Evolutionary conservation across 2,113 vertebrate species (phyloP), one percentile per base, ranked within the genome.

Genomic region (Prunella fulvescens): DNA sequence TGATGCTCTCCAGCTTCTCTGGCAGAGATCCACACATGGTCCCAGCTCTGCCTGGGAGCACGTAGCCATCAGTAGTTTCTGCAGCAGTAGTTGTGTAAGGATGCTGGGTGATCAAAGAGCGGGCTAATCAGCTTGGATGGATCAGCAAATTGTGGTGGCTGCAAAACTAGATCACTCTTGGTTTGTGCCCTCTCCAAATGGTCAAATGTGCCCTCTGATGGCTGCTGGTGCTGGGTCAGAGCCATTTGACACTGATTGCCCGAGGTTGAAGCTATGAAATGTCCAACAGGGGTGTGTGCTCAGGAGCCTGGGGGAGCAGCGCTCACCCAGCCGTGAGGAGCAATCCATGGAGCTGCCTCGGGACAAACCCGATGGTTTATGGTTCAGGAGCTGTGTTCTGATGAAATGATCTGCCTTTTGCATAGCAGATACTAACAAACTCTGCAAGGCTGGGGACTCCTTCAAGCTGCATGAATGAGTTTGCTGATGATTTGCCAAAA

Each of bases 1-100:
- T 86, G 80, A 92, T 83, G 80, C n/a, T 93, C 72, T 86, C 86
- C 83, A 92, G 93, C 72, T 80, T 78, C 67, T 91, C 58, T 70
- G 77, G 93, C 81, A 72, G n/a, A 40, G 72, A 51, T 62, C 60
- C 61, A 26, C 51, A 9, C 47, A 4, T 3, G 57, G 88, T 73
- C 61, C 62, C 54, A 1, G 14, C 73, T 85, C 65, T 91, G 86
- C 89, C 94, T 0, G 0, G 18, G n/a, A 74, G 94, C 91, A 70
- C 2, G 33, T 77, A 82, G 84, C 87, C 54, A 26, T 39, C 4
- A 5, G 87, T 22, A 15, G 11, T 35, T 87, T 24, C 87, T 87
- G 84, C 85, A 62, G 1, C 79, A 73, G 54, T 2, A 19, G 81
- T 51, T 88, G 50, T 14, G 8, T 61, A n/a, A 62, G 58, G 74